Base-by-base conservation (phyloP, 2,888 invertebrate species). In the Ceramica pisi region DNA sequence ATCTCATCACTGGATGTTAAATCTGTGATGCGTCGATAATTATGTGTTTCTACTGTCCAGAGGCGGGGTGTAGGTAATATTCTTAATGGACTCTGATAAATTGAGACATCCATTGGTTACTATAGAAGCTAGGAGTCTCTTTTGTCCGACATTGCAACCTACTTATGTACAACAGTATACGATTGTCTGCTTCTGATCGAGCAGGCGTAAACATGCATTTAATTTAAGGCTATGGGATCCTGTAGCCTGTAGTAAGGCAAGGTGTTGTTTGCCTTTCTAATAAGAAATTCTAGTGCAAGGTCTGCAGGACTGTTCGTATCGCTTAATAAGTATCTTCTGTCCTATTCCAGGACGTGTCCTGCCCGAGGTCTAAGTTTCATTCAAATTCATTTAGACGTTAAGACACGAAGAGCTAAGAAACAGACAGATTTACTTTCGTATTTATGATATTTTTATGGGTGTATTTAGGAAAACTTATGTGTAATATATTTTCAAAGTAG, bases 161-260 rank as follows among this genome's bases (percentile, higher is more conserved):
- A n/a, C 70, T 38, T 10, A 67, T 5, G 5, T 55, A 12, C 4
- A 44, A 16, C 14, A 16, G 12, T 21, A 44, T 9, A 38, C 16
- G n/a, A 26, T 38, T 2, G 35, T 9, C 8, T 38, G 9, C 14
- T 12, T 8, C 50, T 35, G 23, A 35, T n/a, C 38, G 55, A 10
- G 12, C 31, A 35, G 12, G 68, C 51, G 14, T 67, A 21, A 53
- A 21, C 10, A 51, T 9, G 21, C 51, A 51, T 46, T 65, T 62
- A 9, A 19, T 41, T 1, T 19, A 5, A 55, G 19, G 19, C 64
- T 46, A 19, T 19, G 44, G 14, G 26, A 38, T 38, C n/a, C 14
- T 26, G 31, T 14, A n/a, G n/a, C n/a, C n/a, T n/a, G n/a, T n/a
- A n/a, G n/a, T 26, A 26, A 26, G 4, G 26, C 26, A 26, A 26